These are phyloP conservation scores for Microhierax caerulescens DNA, from an alignment of 2,797 vertebrate genomes.

Conservation along the genomic window DNA sequence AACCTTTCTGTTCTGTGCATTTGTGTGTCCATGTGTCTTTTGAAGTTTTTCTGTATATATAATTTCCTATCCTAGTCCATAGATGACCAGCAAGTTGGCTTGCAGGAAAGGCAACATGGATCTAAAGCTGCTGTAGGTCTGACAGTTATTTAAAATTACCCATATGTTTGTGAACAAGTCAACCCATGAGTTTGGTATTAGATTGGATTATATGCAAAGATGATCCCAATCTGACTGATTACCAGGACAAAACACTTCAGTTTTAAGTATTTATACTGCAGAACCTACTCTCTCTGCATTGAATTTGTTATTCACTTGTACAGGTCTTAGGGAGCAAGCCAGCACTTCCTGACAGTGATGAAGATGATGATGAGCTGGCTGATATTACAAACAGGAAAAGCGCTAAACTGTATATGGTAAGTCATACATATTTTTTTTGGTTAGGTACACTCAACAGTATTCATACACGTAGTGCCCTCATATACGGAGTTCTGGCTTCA, in stretches of 20 bases:
- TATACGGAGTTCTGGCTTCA: background rate
- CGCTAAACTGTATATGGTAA: constrained; percentile 91
- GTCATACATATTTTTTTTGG: background rate
- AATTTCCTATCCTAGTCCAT: background rate
- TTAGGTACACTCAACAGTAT: background rate
- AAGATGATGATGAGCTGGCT: constrained; percentile 80
- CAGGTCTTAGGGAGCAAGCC: constrained; percentile 88
- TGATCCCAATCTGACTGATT: accelerated
- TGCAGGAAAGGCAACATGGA: background rate
- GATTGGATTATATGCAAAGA: background rate
- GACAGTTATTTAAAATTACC: background rate
- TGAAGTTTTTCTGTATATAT: background rate
- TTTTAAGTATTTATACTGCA: background rate
- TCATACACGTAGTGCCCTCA: background rate
- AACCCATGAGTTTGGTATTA: background rate
- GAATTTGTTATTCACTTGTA: background rate
- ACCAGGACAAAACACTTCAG: accelerated
- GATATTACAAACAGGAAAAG: constrained; percentile 88
- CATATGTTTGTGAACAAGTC: background rate
- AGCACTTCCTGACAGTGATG: constrained; percentile 71
- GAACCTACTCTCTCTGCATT: background rate
- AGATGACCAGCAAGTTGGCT: background rate
- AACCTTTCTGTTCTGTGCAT: background rate
- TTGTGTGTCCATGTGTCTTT: background rate
- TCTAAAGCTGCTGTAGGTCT: background rate